Percentiles rank a stretch among this genome's conserved stretches.
These are phyloP conservation scores for Sphaerodactylus townsendi DNA, from an alignment of 2,113 vertebrate genomes.

Conservation along the genomic window DNA sequence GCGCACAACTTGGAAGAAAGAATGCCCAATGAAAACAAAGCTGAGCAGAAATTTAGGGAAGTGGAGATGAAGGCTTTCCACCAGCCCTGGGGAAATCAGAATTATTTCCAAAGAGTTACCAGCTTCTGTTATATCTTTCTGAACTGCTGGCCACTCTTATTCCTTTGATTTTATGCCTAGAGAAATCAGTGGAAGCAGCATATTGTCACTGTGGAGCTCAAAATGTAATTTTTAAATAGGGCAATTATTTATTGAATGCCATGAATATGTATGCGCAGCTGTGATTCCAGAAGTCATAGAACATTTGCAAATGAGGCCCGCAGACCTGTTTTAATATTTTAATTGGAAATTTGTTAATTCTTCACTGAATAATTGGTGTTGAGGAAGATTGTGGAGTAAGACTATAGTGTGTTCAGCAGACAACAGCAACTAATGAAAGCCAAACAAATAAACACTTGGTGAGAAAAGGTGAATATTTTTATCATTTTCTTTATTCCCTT, in stretches of 20 bases:
- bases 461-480: background rate
- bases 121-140: fast-evolving
- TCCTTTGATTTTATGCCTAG: background rate
- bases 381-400: background rate
- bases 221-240: background rate
- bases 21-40: fast-evolving
- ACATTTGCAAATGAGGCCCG: background rate
- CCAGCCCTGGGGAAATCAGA: background rate
- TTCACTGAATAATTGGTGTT: background rate
- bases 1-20: background rate
- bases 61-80: background rate
- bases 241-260: background rate
- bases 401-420: background rate
- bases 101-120: background rate
- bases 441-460: background rate
- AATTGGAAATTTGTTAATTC: background rate
- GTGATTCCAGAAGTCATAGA: background rate
- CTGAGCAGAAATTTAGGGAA: fast-evolving
- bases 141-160: fast-evolving
- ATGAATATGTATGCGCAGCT: background rate
- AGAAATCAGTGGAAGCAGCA: background rate
- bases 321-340: background rate
- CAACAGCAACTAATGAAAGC: background rate
- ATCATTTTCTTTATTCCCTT: too few relatives aligned
- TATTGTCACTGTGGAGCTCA: background rate